Evolutionary conservation across 2,888 invertebrate species (phyloP), one percentile per base, ranked within the genome.

Genomic region (Dermolepida albohirtum): DNA sequence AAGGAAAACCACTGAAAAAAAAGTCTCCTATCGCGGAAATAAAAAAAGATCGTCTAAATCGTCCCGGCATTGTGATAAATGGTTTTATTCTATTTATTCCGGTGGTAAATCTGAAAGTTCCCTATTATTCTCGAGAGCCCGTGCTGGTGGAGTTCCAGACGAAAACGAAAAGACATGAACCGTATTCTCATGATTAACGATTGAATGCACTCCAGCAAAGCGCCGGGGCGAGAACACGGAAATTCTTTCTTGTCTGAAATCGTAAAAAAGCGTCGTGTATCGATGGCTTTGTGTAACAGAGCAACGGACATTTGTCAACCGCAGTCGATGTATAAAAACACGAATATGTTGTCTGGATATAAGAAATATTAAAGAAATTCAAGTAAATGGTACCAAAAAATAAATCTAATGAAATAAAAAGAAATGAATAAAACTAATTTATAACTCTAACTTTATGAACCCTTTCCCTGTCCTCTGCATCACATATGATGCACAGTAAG

Each of bases 141-240:
- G 47, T 44, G 34, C 14, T 10, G 34, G 34, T 74, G 72, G 76
- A 75, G 76, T 72, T 75, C 74, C 72, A 71, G 70, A 76, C 73
- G 59, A 62, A 76, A 75, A 74, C 75, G 73, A 74, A 77, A 34
- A 77, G 78, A 78, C 76, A 74, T 76, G 77, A 74, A 75, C 75
- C 77, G 80, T 79, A 78, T 80, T 80, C 78, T 75, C 79, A 79
- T 83, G 83, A 83, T 82, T 82, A 83, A 83, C 83, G 83, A 83
- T 81, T 81, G 80, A 83, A 81, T 82, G 82, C 83, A 83, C 82
- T 82, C 76, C 76, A 73, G 78, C 74, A 80, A 80, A 80, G 80
- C 74, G 72, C 74, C 72, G 74, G 78, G 78, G 81, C 80, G 80
- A 77, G 79, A 82, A 82, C 82, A 81, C 82, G 82, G 81, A 83